Percentiles rank a stretch among this genome's conserved stretches.
These are phyloP conservation scores for Cuniculus paca DNA, from an alignment of 2,797 vertebrate genomes.

Conservation along the genomic window DNA sequence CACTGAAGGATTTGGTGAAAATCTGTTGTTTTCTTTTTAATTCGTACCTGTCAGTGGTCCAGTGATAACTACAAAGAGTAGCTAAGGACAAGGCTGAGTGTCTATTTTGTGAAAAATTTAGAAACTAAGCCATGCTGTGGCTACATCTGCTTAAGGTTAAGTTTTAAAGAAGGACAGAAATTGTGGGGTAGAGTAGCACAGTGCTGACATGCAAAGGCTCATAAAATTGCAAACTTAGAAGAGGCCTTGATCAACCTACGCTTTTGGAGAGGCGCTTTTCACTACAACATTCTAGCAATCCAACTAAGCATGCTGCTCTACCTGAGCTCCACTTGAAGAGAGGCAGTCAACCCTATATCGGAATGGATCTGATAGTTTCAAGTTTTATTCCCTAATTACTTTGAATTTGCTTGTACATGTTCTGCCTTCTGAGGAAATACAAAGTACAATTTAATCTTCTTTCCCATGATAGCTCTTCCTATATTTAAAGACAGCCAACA, in stretches of 20 bases:
- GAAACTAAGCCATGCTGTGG: not conserved
- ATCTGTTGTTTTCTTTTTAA: constrained; percentile 30
- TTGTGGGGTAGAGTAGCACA: not conserved
- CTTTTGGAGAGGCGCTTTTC: not conserved
- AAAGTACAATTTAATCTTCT: constrained; percentile 30
- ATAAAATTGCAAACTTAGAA: not conserved
- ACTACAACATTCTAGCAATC: not conserved
- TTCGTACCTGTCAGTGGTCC: not conserved
- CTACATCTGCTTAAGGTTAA: not conserved
- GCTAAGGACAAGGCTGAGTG: not conserved
- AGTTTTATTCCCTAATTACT: not conserved
- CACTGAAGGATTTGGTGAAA: constrained; percentile 74
- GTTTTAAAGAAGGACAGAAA: constrained; percentile 19
- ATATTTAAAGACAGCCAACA: not conserved
- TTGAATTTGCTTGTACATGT: not conserved
- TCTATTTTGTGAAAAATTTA: not conserved
- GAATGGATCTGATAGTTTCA: not conserved
- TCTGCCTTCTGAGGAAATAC: constrained; percentile 37
- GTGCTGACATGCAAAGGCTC: not conserved
- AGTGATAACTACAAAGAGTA: not conserved
- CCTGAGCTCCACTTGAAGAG: not conserved
- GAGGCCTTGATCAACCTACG: not conserved
- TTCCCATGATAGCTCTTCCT: not conserved
- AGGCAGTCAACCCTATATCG: not conserved
- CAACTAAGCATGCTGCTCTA: not conserved